phyloP scores from a whole-genome alignment of 2,888 invertebrate species.

The Pemphredon lugubris region DNA sequence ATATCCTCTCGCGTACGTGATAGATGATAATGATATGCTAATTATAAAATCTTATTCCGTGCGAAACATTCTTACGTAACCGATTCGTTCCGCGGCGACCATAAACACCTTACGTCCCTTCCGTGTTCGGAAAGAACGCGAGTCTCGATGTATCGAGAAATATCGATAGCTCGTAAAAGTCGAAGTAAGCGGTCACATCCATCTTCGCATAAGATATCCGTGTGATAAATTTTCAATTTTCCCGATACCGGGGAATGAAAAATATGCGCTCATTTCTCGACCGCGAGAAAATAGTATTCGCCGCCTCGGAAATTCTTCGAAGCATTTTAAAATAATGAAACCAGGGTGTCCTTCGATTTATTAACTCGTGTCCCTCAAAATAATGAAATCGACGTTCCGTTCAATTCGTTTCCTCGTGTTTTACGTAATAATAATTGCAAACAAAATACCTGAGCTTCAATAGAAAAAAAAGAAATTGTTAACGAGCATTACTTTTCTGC shows the following conservation, averaged over 20 bases:
- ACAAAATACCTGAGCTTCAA: too few species aligned
- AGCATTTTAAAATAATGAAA: too few species aligned
- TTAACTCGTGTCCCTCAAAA: too few species aligned
- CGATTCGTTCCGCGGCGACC: constrained; percentile 29
- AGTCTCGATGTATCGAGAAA: constrained; percentile 32
- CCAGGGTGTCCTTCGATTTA: too few species aligned
- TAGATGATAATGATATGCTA: constrained; percentile 43
- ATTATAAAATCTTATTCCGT: constrained; percentile 37
- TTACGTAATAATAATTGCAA: too few species aligned
- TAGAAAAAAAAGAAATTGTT: too few species aligned
- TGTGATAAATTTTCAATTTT: constrained; percentile 53
- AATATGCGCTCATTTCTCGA: neutral
- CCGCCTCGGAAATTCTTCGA: too few species aligned
- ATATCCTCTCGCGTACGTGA: constrained; percentile 20
- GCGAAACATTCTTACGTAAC: constrained; percentile 24
- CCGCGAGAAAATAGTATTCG: neutral
- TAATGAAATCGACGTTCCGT: too few species aligned
- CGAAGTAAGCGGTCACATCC: constrained; percentile 37
- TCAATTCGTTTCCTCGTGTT: too few species aligned
- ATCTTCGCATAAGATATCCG: constrained; percentile 39
- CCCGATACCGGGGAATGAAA: constrained; percentile 11
- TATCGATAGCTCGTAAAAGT: constrained; percentile 53
- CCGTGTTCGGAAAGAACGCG: neutral
- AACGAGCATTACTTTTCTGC: too few species aligned
- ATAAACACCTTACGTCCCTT: constrained; percentile 32